phyloP scores from a whole-genome alignment of 2,113 vertebrate genomes.

The Nansenia antarctica region DNA sequence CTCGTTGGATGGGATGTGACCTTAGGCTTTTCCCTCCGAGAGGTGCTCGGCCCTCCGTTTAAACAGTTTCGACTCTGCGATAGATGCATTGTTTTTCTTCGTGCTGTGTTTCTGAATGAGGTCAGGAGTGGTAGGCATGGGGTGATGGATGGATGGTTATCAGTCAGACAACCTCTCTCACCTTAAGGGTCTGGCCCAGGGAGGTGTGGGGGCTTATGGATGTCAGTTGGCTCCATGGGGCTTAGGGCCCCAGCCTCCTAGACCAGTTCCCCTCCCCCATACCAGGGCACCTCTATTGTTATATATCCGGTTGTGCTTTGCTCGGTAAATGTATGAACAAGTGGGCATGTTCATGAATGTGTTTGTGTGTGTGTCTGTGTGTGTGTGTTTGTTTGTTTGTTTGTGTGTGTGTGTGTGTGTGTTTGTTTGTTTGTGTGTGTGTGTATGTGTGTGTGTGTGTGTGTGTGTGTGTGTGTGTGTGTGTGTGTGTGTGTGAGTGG shows the following conservation, averaged over 20 bases:
- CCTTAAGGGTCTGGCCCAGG: slow-evolving; percentile 41
- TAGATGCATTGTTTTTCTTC: slow-evolving; percentile 38
- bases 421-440: slow-evolving; percentile 21
- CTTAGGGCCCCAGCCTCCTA: slow-evolving; percentile 38
- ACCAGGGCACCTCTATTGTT: slow-evolving; percentile 36
- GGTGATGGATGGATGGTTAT: slow-evolving; percentile 48
- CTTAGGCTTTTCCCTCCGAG: slow-evolving; percentile 47
- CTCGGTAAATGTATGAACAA: background rate
- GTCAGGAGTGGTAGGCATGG: slow-evolving; percentile 48
- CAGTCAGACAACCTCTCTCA: slow-evolving; percentile 47
- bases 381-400: slow-evolving; percentile 17
- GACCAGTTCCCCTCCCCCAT: slow-evolving; percentile 20
- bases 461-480: slow-evolving; percentile 6
- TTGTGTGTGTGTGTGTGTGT: slow-evolving; percentile 16
- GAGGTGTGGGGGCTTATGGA: slow-evolving; percentile 29
- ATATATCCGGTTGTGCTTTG: background rate
- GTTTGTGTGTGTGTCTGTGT: slow-evolving; percentile 36
- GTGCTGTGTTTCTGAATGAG: slow-evolving; percentile 38
- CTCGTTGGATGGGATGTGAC: slow-evolving; percentile 60
- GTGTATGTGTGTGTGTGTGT: slow-evolving; percentile 21
- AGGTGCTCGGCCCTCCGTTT: slow-evolving; percentile 32
- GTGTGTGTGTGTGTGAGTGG: slow-evolving; percentile 9
- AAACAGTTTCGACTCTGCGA: slow-evolving; percentile 8
- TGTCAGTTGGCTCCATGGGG: slow-evolving; percentile 52
- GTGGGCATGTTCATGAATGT: too few species aligned